Conservation (phyloP, 2,888 invertebrate genomes). For the Mesorhabditis spiculigera region DNA sequence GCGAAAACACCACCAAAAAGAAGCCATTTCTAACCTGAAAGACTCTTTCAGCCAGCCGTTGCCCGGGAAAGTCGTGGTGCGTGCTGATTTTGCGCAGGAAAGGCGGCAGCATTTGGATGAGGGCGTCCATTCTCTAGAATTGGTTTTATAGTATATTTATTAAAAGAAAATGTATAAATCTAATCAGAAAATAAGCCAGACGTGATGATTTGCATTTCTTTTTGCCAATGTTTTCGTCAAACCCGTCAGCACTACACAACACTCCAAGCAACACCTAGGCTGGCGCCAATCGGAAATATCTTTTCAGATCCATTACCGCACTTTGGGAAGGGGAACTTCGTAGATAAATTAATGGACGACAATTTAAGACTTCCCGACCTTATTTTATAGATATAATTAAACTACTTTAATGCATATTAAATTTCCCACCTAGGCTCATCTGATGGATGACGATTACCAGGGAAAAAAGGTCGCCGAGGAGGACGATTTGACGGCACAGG, state of each 20-base stretch:
- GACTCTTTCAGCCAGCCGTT: conserved; percentile 48
- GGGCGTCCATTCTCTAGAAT: conserved; percentile 40
- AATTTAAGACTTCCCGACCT: too few relatives aligned
- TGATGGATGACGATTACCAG: neutral
- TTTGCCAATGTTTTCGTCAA: neutral
- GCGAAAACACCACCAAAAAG: neutral
- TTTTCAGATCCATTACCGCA: neutral
- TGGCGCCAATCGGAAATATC: neutral
- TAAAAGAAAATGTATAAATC: neutral
- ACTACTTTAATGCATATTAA: too few relatives aligned
- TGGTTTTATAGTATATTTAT: neutral
- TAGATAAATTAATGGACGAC: too few relatives aligned
- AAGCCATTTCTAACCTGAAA: conserved; percentile 38
- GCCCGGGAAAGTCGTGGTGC: conserved; percentile 52
- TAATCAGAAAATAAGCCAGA: neutral
- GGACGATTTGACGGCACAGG: conserved; percentile 35
- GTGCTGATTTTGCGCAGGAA: conserved; percentile 37
- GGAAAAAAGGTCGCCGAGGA: conserved; percentile 18
- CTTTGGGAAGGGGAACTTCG: too few relatives aligned
- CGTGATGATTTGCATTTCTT: neutral
- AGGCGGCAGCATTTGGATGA: conserved; percentile 52
- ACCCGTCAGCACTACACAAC: conserved; percentile 3
- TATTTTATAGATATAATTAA: too few relatives aligned
- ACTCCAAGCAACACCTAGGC: neutral
- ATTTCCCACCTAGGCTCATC: too few relatives aligned